Evolutionary conservation across 1,140 invertebrate species (phyloP).

Genomic region (Gerris buenoi): DNA sequence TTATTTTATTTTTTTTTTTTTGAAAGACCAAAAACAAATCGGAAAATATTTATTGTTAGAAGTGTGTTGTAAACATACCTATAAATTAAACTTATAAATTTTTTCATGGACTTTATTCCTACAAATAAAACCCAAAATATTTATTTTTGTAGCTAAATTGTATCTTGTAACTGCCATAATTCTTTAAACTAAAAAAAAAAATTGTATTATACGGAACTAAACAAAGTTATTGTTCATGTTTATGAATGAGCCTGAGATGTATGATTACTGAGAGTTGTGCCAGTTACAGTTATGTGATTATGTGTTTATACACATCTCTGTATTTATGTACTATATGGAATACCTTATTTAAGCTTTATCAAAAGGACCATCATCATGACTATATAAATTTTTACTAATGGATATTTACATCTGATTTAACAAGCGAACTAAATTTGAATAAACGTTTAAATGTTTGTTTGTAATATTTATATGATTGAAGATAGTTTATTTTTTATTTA

Average conservation of each 20-base stretch:
- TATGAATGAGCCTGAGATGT: background rate
- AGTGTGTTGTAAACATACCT: background rate
- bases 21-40: background rate
- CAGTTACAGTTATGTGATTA: too few relatives aligned
- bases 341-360: background rate
- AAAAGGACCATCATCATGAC: background rate
- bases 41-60: background rate
- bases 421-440: too few relatives aligned
- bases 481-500: too few relatives aligned
- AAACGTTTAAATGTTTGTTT: too few relatives aligned
- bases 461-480: too few relatives aligned
- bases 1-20: background rate
- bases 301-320: background rate
- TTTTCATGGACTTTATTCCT: background rate
- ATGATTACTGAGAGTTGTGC: too few relatives aligned
- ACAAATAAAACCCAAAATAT: background rate
- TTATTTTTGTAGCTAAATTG: background rate
- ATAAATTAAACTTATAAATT: background rate
- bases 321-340: background rate
- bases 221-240: background rate
- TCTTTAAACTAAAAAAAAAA: background rate
- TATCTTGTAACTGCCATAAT: background rate
- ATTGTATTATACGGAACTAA: background rate
- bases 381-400: background rate
- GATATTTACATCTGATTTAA: too few relatives aligned